Evolutionary conservation across 64 coral and sea anemone genomes (phyloP).

Genomic region (Montipora foliosa): DNA sequence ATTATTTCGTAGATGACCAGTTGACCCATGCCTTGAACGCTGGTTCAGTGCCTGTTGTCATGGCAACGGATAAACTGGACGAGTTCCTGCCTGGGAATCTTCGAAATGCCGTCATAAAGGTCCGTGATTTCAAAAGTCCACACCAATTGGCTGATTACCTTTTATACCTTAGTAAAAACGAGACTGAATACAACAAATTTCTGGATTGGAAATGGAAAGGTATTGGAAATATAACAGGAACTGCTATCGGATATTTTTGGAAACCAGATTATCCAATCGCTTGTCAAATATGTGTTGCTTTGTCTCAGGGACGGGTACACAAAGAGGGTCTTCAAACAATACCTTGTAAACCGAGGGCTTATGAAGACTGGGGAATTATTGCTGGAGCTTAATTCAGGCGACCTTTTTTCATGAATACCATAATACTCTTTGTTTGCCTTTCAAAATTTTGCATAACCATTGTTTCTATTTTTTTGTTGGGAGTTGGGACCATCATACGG

Average conservation of each 20-base stretch:
- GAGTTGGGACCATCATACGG: too few species aligned
- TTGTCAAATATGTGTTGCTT: constrained; percentile 2
- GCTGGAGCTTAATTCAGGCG: too few species aligned
- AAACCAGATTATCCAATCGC: neutral
- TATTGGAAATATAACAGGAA: neutral
- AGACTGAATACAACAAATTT: neutral
- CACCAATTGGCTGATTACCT: constrained; percentile 71
- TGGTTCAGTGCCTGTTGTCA: too few species aligned
- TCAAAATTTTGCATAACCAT: too few species aligned
- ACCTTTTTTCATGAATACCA: too few species aligned
- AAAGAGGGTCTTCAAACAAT: neutral
- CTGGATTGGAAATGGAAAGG: neutral
- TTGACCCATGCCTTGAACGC: too few species aligned
- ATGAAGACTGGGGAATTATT: too few species aligned
- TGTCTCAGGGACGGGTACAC: neutral
- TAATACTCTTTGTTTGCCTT: too few species aligned
- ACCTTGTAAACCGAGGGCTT: neutral
- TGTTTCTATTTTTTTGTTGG: too few species aligned
- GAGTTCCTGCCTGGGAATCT: neutral
- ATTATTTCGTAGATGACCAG: too few species aligned
- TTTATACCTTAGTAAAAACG: constrained; percentile 57
- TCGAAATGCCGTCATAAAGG: too few species aligned
- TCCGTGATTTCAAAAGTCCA: neutral
- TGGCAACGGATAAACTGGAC: constrained; percentile 21
- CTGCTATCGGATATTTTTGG: neutral